phyloP scores from a whole-genome alignment of 2,113 vertebrate genomes.

The Dascyllus trimaculatus region DNA sequence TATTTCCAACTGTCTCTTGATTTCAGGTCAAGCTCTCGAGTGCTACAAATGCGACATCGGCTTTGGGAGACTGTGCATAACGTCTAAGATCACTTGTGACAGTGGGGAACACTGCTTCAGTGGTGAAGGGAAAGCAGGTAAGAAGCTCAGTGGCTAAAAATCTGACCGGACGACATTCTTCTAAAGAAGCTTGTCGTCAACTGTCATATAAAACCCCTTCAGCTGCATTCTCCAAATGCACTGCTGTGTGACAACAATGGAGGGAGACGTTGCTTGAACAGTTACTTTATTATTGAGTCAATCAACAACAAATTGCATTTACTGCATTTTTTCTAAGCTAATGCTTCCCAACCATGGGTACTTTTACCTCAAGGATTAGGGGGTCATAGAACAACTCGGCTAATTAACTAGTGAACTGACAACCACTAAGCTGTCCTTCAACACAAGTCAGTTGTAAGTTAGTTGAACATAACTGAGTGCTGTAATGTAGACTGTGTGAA shows the following conservation, averaged over 20 bases:
- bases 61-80: conserved; percentile 37
- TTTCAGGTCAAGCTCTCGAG: conserved; percentile 76
- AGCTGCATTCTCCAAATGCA: not conserved
- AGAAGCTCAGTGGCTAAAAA: not conserved
- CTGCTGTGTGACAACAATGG: not conserved
- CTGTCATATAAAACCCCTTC: not conserved
- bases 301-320: no score
- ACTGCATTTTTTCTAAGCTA: no score
- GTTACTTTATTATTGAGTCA: no score
- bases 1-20: not conserved
- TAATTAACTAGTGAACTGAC: no score
- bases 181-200: not conserved
- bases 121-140: conserved; percentile 78
- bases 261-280: not conserved
- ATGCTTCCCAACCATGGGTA: no score
- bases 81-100: not conserved
- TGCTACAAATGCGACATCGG: conserved; percentile 83
- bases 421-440: no score
- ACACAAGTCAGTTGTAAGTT: no score
- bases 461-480: no score
- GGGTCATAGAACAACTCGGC: no score
- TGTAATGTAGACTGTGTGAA: not conserved
- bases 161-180: not conserved
- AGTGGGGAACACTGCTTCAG: conserved; percentile 64
- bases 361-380: no score